These are phyloP conservation scores for Seira musarum DNA, from an alignment of 2,888 invertebrate species.

Conservation along the genomic window DNA sequence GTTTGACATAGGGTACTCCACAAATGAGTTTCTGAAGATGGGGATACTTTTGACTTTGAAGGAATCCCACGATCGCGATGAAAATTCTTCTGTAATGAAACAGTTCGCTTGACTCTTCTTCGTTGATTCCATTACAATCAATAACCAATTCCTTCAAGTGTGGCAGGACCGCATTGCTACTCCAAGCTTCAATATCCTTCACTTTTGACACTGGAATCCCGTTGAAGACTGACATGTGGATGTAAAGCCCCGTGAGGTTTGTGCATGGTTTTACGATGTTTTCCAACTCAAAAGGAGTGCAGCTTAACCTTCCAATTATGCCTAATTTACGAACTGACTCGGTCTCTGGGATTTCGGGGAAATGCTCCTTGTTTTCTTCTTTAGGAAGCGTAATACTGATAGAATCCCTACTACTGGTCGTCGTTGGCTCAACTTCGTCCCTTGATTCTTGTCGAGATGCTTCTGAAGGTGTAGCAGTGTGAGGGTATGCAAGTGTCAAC, in stretches of 20 bases:
- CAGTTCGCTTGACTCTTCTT: background rate
- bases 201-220: background rate
- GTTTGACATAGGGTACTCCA: slow-evolving; percentile 27
- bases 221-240: slow-evolving; percentile 30
- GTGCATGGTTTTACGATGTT: slow-evolving; percentile 24
- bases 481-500: slow-evolving; percentile 1
- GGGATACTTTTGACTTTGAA: slow-evolving; percentile 11
- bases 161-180: background rate
- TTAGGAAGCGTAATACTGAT: too few relatives aligned
- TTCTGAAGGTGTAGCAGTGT: background rate
- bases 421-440: too few relatives aligned
- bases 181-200: background rate
- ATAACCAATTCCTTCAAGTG: slow-evolving; percentile 33
- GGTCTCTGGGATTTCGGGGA: slow-evolving; percentile 19
- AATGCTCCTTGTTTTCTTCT: slow-evolving; percentile 1
- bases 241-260: slow-evolving; percentile 30
- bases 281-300: slow-evolving; percentile 12
- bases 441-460: too few relatives aligned
- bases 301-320: slow-evolving; percentile 24
- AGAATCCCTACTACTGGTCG: too few relatives aligned
- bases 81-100: slow-evolving; percentile 8
- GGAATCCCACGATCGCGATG: background rate
- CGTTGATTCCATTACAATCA: slow-evolving; percentile 32
- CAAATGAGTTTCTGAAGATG: slow-evolving; percentile 22
- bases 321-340: slow-evolving; percentile 27